Conservation (phyloP, 2,888 invertebrate genomes). For the Magallana nippona region DNA sequence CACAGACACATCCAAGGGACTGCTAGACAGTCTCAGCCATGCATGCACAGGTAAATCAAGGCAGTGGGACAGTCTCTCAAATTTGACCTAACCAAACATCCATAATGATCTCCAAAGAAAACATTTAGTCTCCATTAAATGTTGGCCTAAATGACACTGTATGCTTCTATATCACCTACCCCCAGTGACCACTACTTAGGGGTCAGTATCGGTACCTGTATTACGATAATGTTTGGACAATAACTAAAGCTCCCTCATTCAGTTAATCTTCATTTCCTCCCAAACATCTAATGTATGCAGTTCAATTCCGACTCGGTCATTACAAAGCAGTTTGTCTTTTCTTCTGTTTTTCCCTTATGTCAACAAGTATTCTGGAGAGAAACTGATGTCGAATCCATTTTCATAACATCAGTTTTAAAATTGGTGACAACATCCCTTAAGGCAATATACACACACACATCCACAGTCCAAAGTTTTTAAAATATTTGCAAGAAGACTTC, state of each 20-base stretch:
- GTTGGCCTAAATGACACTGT: not conserved
- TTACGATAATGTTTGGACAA: slow-evolving; percentile 1
- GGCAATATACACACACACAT: not conserved
- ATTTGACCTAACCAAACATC: slow-evolving; percentile 19
- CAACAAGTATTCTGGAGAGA: not conserved
- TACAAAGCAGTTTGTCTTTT: not conserved
- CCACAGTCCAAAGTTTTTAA: slow-evolving; percentile 8
- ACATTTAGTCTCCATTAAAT: slow-evolving; percentile 7
- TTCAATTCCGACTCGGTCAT: too few species aligned
- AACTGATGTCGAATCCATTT: not conserved
- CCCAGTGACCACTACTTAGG: not conserved
- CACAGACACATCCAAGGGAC: not conserved
- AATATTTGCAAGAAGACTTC: not conserved
- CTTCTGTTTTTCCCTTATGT: not conserved
- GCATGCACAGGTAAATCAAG: slow-evolving; percentile 20
- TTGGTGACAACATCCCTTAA: not conserved
- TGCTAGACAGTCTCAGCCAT: not conserved
- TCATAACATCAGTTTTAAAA: slow-evolving; percentile 20
- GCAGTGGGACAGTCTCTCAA: not conserved
- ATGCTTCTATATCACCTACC: not conserved
- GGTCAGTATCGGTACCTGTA: not conserved
- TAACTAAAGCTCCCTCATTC: not conserved
- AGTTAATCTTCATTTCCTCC: slow-evolving; percentile 7
- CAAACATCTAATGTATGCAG: not conserved
- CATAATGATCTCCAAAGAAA: slow-evolving; percentile 26